A percentile compares a stretch with the other conserved stretches of the same genome.
Evolutionary conservation across 2,888 invertebrate species (phyloP).

Genomic region (Erpobdella octoculata): DNA sequence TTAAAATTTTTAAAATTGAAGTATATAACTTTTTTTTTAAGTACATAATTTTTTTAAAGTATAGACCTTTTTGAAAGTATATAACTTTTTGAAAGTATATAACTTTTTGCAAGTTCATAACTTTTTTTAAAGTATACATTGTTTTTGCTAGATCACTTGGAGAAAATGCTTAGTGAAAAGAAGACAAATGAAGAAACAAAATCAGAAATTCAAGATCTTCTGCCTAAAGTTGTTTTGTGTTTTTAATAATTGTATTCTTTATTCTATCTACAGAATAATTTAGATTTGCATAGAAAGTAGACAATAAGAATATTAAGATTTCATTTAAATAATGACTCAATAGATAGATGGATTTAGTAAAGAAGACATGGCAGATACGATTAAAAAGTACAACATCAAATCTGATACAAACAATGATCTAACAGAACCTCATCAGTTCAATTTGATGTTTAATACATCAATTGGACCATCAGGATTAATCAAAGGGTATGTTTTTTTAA

Average conservation of each 20-base stretch:
- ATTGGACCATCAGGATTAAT: constrained; percentile 92
- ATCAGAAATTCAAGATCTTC: constrained; percentile 66
- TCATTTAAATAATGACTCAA: background rate
- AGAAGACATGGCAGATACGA: constrained; percentile 75
- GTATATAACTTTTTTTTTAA: no score
- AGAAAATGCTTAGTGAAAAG: constrained; percentile 75
- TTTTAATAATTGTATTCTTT: no score
- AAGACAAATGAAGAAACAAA: constrained; percentile 63
- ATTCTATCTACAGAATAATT: background rate
- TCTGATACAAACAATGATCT: constrained; percentile 88
- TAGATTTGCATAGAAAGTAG: background rate
- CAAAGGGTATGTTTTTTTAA: constrained; percentile 63
- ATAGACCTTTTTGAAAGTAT: no score
- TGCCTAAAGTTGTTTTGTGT: constrained; percentile 56
- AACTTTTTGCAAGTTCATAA: background rate
- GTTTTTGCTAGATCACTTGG: constrained; percentile 62
- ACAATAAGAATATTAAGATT: no score
- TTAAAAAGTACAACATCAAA: constrained; percentile 81
- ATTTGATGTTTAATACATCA: constrained; percentile 95
- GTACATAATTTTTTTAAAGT: no score
- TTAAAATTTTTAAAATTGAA: no score
- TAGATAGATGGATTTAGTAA: constrained; percentile 80
- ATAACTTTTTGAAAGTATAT: no score
- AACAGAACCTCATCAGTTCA: constrained; percentile 90
- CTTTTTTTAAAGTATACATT: background rate